Evolutionary conservation across 2,113 vertebrate species (phyloP).

Genomic region (Vidua chalybeata): DNA sequence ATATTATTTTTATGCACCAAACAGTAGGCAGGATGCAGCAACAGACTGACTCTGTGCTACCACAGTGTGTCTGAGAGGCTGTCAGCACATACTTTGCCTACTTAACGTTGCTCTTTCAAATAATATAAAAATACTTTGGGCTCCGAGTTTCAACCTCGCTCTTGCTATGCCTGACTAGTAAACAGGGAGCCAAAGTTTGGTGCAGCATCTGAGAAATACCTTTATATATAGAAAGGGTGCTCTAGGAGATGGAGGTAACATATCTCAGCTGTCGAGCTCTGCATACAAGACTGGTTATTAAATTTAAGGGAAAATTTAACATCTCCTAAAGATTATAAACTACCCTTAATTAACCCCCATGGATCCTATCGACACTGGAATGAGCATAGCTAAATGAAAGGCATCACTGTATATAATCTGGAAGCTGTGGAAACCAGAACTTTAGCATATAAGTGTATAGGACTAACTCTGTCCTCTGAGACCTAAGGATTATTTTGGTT

Average conservation of each 20-base stretch:
- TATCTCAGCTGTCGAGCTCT: background rate
- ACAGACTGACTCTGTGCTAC: constrained; percentile 62
- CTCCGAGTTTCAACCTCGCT: background rate
- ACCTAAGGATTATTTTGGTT: constrained; percentile 17
- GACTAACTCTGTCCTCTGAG: constrained; percentile 13
- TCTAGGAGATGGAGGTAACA: background rate
- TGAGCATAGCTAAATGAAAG: background rate
- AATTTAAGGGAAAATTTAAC: constrained; percentile 33
- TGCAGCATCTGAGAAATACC: background rate
- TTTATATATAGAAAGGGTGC: background rate
- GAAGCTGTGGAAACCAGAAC: constrained; percentile 7
- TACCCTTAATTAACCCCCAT: constrained; percentile 16
- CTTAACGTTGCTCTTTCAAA: constrained; percentile 44
- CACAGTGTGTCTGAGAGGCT: constrained; percentile 63
- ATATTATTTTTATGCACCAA: constrained; percentile 59
- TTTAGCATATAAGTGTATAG: background rate
- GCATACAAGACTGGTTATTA: background rate
- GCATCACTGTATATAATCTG: background rate
- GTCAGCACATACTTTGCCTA: constrained; percentile 61
- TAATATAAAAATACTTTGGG: constrained; percentile 37
- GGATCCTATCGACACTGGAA: background rate
- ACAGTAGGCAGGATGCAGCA: constrained; percentile 59
- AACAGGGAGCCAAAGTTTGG: constrained; percentile 5
- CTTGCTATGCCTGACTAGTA: background rate
- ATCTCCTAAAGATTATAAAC: constrained; percentile 40